Evolutionary conservation across 2,113 vertebrate species (phyloP), one percentile per base, ranked within the genome.

Genomic region (Labeo catla): DNA sequence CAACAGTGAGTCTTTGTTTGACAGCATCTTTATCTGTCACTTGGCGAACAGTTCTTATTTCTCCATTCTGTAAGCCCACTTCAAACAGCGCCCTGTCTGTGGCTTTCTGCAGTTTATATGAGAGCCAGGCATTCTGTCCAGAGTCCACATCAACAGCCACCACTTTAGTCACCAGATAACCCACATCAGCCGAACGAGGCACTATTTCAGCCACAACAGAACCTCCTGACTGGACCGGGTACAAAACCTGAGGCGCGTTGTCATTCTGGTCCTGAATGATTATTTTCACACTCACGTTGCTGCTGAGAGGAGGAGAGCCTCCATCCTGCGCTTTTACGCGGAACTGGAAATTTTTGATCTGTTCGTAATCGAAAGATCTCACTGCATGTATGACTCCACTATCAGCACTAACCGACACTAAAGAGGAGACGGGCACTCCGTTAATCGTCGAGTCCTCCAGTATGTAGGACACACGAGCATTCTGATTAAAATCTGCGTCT

Each of bases 221-320:
- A 39, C 23, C 81, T 19, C 84, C 70, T 23, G 87, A 87, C 65
- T 89, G 90, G 43, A 90, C 86, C 74, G 91, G 91, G 4, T 90
- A 90, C 7, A 89, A 76, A 81, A 92, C 88, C 80, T 89, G 91
- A 68, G 87, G 89, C 2, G 90, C 65, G 83, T 93, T 92, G 83
- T 93, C 92, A 0, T 93, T 94, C 88, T 94, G 93, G 47, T 93
- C 92, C 0, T 91, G 88, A 2, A 94, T 89, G 2, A 4, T 39
- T 2, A 39, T 39, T 39, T 39, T 39, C 39, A 39, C 39, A 39
- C 39, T 39, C 39, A 39, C 39, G 39, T 39, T 39, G 39, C 86
- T 91, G 84, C 90, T 87, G 68, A 92, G 79, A 61, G 88, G 87
- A 21, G 81, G 87, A 21, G 81, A 87, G 4, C 91, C 91, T 23